Percentiles rank a stretch among this genome's conserved stretches.
Conservation (phyloP, 2,113 vertebrate genomes). For the Pimephales promelas region DNA sequence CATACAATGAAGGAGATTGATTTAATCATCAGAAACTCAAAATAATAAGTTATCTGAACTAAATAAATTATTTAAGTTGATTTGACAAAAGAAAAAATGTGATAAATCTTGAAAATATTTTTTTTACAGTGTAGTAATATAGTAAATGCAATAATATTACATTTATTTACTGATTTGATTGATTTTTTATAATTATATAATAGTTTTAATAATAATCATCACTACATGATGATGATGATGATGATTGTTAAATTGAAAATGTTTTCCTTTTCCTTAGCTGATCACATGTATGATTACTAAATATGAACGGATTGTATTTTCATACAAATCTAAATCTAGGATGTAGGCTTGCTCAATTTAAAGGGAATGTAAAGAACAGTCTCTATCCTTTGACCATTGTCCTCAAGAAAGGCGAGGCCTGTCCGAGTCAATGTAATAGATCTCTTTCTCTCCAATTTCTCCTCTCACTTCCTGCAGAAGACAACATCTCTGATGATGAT, state of each 20-base stretch:
- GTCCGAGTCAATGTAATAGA: not conserved
- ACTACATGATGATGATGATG: too few relatives aligned
- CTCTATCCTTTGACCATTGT: slow-evolving; percentile 30
- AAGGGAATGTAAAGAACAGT: not conserved
- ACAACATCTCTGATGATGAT: slow-evolving; percentile 23
- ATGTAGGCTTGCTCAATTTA: not conserved
- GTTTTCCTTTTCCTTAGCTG: too few relatives aligned
- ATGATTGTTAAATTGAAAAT: too few relatives aligned
- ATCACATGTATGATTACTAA: not conserved
- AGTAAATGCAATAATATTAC: not conserved
- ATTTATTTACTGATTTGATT: not conserved
- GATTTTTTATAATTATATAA: not conserved
- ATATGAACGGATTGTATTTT: not conserved
- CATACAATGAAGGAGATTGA: too few relatives aligned
- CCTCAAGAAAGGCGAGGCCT: not conserved
- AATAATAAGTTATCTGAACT: too few relatives aligned
- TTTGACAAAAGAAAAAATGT: too few relatives aligned
- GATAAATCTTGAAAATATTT: too few relatives aligned
- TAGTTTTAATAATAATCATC: not conserved
- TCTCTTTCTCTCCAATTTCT: not conserved
- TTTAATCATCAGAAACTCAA: too few relatives aligned
- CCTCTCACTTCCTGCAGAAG: slow-evolving; percentile 6
- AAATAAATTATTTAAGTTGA: too few relatives aligned
- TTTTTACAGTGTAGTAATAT: too few relatives aligned
- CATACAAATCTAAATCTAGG: not conserved